Evolutionary conservation across 2,888 invertebrate species (phyloP), one percentile per base, ranked within the genome.

Genomic region (Tortrix viridana): DNA sequence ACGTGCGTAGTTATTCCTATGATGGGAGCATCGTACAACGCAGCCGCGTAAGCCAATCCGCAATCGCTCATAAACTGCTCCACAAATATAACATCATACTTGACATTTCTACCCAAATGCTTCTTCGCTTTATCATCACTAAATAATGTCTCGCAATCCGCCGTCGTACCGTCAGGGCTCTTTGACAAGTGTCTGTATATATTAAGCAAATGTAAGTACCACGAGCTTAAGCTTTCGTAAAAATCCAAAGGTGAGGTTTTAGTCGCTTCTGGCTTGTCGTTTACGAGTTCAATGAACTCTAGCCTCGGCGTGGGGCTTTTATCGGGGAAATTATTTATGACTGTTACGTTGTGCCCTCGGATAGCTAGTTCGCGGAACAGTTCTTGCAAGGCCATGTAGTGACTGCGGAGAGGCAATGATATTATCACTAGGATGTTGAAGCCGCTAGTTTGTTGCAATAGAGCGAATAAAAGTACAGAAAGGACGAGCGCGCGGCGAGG

Each of bases 261-360:
- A 20, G 23, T 14, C 44, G 53, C 22, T 23, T 26, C 46, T 4
- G 46, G 41, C 23, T 14, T 19, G 37, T 53, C 20, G 38, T 79
- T 71, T 5, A 65, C 60, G 43, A 93, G 71, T 53, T 85, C 76
- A 12, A 94, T 79, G 67, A 94, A 92, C 47, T 84, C 85, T 70
- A 94, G 94, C 71, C 90, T 92, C 7, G 77, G 69, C 14, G 84
- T 22, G 0, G 82, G 77, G 18, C 77, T 69, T 6, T 81, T 75
- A 49, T 78, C 74, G 1, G 93, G 90, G 65, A 93, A 94, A 71
- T 92, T 88, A 1, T 93, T 93, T 2, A 94, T 76, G 2, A 94
- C 93, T 1, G 94, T 94, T 0, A 95, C 71, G n/a, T 92, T 80
- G 70, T 95, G 94, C 0, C 94, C 94, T 1, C 88, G 84, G 19